phyloP scores from a whole-genome alignment of 2,797 vertebrate genomes.

The Danio jaintianensis region DNA sequence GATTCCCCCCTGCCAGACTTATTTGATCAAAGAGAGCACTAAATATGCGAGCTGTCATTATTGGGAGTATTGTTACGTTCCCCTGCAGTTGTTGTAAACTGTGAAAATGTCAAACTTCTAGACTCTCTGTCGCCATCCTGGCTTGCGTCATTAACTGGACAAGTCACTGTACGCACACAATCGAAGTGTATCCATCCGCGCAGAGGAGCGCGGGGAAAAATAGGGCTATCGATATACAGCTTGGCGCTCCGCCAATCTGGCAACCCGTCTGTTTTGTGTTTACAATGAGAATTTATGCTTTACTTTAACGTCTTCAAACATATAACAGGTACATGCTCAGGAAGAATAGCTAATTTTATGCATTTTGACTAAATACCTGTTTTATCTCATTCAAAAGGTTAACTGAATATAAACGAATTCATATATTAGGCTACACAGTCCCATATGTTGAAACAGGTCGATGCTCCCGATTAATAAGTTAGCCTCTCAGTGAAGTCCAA shows the following conservation, averaged over 20 bases:
- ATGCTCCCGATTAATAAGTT: neutral
- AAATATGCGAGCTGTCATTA: conserved; percentile 54
- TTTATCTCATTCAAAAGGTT: too few relatives aligned
- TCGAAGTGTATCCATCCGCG: conserved; percentile 83
- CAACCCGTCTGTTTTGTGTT: neutral
- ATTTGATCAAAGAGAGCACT: conserved; percentile 39
- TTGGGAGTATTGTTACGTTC: conserved; percentile 76
- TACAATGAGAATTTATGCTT: neutral
- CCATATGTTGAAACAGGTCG: neutral
- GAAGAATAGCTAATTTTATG: too few relatives aligned
- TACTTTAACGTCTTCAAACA: neutral
- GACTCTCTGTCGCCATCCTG: conserved; percentile 84
- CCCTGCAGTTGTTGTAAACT: conserved; percentile 86
- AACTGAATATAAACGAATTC: too few relatives aligned
- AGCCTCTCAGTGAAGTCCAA: neutral
- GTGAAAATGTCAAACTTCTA: conserved; percentile 89
- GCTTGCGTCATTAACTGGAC: conserved; percentile 87
- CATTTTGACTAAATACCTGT: too few relatives aligned
- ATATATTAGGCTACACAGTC: neutral
- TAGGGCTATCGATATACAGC: conserved; percentile 58
- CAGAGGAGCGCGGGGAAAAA: conserved; percentile 58
- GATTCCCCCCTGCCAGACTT: conserved; percentile 5
- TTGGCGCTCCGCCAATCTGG: conserved; percentile 46
- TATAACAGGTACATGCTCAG: neutral
- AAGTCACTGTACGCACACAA: conserved; percentile 76